phyloP scores from a whole-genome alignment of 2,797 vertebrate species.

The Lophura swinhoii region DNA sequence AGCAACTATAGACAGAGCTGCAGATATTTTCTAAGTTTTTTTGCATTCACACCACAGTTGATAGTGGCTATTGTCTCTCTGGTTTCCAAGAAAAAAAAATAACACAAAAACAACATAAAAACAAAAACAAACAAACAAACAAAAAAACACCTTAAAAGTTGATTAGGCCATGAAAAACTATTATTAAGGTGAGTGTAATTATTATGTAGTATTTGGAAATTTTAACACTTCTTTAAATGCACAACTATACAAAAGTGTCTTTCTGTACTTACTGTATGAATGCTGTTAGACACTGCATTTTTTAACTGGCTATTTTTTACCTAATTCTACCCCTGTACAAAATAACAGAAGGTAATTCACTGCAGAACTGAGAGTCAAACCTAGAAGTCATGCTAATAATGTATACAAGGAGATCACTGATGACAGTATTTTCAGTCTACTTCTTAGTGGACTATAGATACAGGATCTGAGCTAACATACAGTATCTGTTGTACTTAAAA shows the following conservation, averaged over 20 bases:
- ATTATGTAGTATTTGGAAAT: fast-evolving
- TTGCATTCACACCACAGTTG: not conserved
- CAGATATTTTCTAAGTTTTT: not conserved
- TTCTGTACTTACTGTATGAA: not conserved
- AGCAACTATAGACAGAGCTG: not conserved
- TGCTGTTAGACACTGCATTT: not conserved
- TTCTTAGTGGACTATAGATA: not conserved
- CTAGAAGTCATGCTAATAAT: not conserved
- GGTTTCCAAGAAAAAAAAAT: not conserved
- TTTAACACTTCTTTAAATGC: not conserved
- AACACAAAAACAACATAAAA: too few relatives aligned
- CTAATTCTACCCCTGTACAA: not conserved
- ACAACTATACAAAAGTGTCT: not conserved
- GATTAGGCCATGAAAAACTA: not conserved
- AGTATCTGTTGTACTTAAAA: not conserved
- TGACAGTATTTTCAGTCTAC: not conserved
- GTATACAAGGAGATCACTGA: not conserved
- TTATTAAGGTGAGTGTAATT: not conserved
- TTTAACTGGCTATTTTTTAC: not conserved
- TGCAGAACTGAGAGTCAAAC: not conserved
- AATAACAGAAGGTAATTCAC: not conserved
- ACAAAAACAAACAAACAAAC: not conserved
- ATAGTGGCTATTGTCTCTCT: not conserved
- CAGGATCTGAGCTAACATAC: not conserved
- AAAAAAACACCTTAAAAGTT: not conserved